A percentile compares a stretch with the other conserved stretches of the same genome.
Evolutionary conservation across 2,113 vertebrate genomes (phyloP).

Genomic region (Setophaga coronata): DNA sequence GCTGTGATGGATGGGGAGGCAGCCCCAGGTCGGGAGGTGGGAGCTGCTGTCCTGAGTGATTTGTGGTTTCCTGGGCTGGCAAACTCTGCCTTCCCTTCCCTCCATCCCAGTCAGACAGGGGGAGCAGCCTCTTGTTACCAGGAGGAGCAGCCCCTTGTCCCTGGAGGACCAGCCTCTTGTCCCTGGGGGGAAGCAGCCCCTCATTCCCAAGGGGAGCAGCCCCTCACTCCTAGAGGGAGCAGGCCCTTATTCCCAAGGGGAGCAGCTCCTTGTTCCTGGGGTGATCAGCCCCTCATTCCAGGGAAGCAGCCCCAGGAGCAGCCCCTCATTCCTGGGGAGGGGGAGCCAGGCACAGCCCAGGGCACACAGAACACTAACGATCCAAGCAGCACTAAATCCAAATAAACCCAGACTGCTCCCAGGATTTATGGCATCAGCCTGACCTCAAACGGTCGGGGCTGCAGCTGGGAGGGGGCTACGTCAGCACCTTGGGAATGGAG

Average conservation of each 20-base stretch:
- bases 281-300: not conserved
- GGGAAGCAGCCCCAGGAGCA: not conserved
- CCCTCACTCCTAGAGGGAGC: not conserved
- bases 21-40: not conserved
- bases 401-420: not conserved
- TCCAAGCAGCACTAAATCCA: conserved; percentile 5
- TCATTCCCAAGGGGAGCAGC: no score
- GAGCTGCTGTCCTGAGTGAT: not conserved
- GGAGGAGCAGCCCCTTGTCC: not conserved
- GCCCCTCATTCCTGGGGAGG: not conserved
- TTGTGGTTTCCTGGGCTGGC: not conserved
- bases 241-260: not conserved
- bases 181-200: not conserved
- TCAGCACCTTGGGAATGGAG: not conserved
- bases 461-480: not conserved
- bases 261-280: not conserved
- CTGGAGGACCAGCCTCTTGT: accelerated
- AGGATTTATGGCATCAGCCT: not conserved
- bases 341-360: accelerated
- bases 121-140: not conserved
- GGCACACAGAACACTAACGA: accelerated
- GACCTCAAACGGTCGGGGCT: not conserved
- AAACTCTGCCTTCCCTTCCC: not conserved
- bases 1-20: not conserved
- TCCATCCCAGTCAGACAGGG: not conserved